Base-by-base conservation (phyloP, 2,797 vertebrate species). In the Sphaeramia orbicularis region DNA sequence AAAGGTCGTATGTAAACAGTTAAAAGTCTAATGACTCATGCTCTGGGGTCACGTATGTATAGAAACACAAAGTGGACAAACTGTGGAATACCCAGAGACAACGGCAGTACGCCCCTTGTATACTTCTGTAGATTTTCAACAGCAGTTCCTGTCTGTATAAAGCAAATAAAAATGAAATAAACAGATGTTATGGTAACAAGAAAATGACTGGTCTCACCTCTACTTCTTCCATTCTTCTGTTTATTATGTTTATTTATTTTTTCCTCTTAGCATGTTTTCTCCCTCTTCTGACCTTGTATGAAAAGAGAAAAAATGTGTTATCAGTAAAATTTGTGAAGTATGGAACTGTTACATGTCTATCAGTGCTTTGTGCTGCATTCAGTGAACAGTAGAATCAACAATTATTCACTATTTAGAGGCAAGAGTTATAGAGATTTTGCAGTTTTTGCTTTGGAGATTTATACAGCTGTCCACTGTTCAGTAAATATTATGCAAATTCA, bases 71-170 rank as follows among this genome's bases (percentile, higher is more conserved):
- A 24, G 27, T 43, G 64, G 67, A 81, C 59, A 38, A 53, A 78
- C 40, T 4, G 52, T 54, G 76, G 13, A 64, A 60, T 59, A 58
- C 37, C 72, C 58, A 47, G 52, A 84, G 82, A 76, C 36, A 1
- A 63, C 32, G 75, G 74, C 73, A 21, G 30, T 3, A 43, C 7
- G 59, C 59, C 73, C 56, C 76, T 53, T 84, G 82, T 87, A 86
- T 44, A 76, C 66, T 85, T 73, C 19, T 88, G 84, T 90, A 89
- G 75, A 85, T 87, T 84, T 78, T 71, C 71, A 74, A 68, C 85
- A 74, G 79, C 76, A 74, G 70, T 68, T 84, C 58, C 43, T 72
- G 77, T 86, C 83, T 89, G 83, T 88, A 84, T 64, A 55, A 84
- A 87, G 55, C 58, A 62, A 83, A 80, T 62, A 32, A 59, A 75